Evolutionary conservation across 2,113 vertebrate genomes (phyloP), one percentile per base, ranked within the genome.

Genomic region (Oryzias melastigma): DNA sequence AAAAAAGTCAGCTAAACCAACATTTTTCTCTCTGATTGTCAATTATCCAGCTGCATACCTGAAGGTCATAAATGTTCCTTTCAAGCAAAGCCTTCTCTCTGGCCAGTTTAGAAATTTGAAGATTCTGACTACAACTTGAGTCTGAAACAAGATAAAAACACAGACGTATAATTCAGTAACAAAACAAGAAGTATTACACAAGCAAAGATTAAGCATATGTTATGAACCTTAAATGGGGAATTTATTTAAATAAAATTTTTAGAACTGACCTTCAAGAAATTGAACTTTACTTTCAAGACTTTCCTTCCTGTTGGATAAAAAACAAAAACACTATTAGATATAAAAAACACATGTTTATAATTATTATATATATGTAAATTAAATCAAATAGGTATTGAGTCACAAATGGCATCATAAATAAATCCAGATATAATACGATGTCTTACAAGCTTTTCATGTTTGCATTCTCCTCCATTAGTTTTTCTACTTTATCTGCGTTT

Each of bases 201-300:
- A 46, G 40, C 16, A 56, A 3, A 65, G 10, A 56, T 25, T 52
- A 1, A 54, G 47, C 12, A 12, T 35, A 8, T 10, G 35, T 12
- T 35, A 3, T 35, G 35, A 35, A 29, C 27, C 27, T 7, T 29
- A 29, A 7, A 35, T 35, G 29, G 29, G 29, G 29, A 35, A 35
- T 35, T 35, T 35, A 2, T 35, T 35, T 35, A 12, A 35, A 12
- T 16, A 0, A 7, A 12, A 42, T 50, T 18, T 61, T 40, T 7
- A 70, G 25, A 65, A 74, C 82, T 84, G 85, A 98, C 97, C 95
- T 94, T 99, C 93, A 22, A 96, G 88, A 60, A 88, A 90, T 74
- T 89, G 89, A 51, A 96, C 91, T 84, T 95, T 94, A 44, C 81
- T 91, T 90, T 97, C 94, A 40, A 98, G 87, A 63, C 89, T 93